phyloP scores from a whole-genome alignment of 2,797 vertebrate genomes.

The Pseudochirops cupreus region DNA sequence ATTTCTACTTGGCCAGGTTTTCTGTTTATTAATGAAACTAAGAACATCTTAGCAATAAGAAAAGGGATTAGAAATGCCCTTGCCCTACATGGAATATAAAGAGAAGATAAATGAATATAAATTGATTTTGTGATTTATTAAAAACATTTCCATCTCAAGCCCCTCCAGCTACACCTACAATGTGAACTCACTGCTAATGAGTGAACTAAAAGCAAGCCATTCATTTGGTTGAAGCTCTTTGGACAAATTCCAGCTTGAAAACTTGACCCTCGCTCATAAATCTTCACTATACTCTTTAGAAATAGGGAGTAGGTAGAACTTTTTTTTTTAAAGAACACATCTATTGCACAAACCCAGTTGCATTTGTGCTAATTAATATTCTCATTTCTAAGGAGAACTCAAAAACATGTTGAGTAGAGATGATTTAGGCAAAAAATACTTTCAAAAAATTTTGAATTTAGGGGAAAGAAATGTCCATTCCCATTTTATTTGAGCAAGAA shows the following conservation, averaged over 20 bases:
- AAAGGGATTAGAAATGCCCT: background rate
- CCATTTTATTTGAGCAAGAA: background rate
- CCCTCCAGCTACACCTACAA: background rate
- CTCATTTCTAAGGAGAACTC: background rate
- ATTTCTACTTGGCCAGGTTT: background rate
- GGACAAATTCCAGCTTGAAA: background rate
- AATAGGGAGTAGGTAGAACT: background rate
- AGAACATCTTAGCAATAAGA: background rate
- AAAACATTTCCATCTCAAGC: background rate
- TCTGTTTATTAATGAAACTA: background rate
- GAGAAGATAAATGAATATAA: background rate
- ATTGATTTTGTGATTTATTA: slow-evolving; percentile 13
- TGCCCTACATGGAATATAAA: background rate
- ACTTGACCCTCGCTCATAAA: background rate
- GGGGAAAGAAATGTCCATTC: background rate
- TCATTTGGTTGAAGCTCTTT: background rate
- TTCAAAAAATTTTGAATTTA: background rate
- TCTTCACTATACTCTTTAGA: background rate
- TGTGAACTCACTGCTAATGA: background rate
- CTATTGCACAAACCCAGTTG: background rate
- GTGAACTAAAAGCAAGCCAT: background rate
- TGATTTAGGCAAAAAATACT: background rate
- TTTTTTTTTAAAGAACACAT: background rate
- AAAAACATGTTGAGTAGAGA: background rate
- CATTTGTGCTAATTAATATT: background rate